Evolutionary conservation across 2,797 vertebrate genomes (phyloP), one percentile per base, ranked within the genome.

Genomic region (Pogonophryne albipinna): DNA sequence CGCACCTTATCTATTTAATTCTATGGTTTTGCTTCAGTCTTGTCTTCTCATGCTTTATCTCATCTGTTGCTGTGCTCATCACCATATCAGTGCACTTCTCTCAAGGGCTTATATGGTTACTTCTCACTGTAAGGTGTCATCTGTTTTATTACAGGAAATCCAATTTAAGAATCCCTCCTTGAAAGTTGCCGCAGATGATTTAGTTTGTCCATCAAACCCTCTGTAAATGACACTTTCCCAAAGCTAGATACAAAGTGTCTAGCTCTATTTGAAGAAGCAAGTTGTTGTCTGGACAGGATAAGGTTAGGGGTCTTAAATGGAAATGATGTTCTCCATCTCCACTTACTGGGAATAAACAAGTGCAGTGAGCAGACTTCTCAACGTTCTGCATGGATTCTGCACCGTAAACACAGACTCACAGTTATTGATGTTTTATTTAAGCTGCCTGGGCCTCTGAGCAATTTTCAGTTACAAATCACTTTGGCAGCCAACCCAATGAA

Each of bases 141-240:
- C 23, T 3, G 17, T 61, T 74, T 68, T 65, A 53, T n/a, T 46
- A 51, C n/a, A 58, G n/a, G 14, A 58, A 64, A 69, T 64, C 0
- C 2, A 58, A 49, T 31, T 44, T 20, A 71, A 10, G 31, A 55
- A 66, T 47, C 14, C n/a, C 13, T 50, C 34, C 10, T 17, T n/a
- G 20, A 38, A 65, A 31, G 41, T 42, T 0, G 0, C 15, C 4
- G 0, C n/a, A 15, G 4, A 17, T 71, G 27, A 41, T 57, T 51
- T 31, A n/a, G 15, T 45, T 53, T 57, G 19, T 60, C n/a, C 15
- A 10, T 42, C 42, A 34, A 20, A 59, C 8, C 42, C 10, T 63
- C 17, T 34, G 41, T 4, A 41, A 20, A 45, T 6, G 12, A 38
- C n/a, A 53, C 47, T 13, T 57, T 4, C 49, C 19, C 34, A 64